Evolutionary conservation across 2,113 vertebrate genomes (phyloP), one percentile per base, ranked within the genome.

Genomic region (Aspiorhynchus laticeps): DNA sequence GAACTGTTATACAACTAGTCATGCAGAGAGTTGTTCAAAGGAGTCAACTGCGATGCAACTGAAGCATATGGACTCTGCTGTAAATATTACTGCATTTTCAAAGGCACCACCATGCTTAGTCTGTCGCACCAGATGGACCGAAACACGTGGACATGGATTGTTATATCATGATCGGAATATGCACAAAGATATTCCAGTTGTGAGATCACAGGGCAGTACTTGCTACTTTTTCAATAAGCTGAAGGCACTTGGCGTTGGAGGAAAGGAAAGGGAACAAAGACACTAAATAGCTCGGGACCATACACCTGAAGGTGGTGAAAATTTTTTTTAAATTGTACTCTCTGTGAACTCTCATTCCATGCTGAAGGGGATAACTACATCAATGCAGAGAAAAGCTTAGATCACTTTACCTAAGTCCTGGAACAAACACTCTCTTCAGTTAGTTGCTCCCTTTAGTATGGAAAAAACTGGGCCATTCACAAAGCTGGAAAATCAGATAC

Each of bases 111-210:
- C 93, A 88, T 83, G 84, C 85, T 93, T 91, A 79, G 67, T 90
- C 90, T 89, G 85, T 89, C 67, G 81, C 84, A 83, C 75, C 83
- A 91, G 90, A 91, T 83, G 90, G 86, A 90, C 88, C 86, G 85
- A 75, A 88, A 88, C 87, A 90, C 67, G 59, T 89, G 85, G 89
- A 71, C 92, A 56, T 84, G 80, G 86, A 92, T 93, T 94, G 92
- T 89, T 92, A 91, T 94, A 92, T 94, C 91, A 94, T 92, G 90
- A 90, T 87, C 87, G 79, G 92, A 91, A 91, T 93, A 94, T 93
- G 92, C 89, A 88, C 89, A 83, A 90, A 90, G 84, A 80, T 91
- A 89, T 93, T 91, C 92, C 91, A 92, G 92, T 86, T 89, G 87
- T 94, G 93, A 94, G 91, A 90, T 95, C 92, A 95, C 92, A 90